Evolutionary conservation across 2,113 vertebrate genomes (phyloP).

Genomic region (Spheniscus mendiculus): DNA sequence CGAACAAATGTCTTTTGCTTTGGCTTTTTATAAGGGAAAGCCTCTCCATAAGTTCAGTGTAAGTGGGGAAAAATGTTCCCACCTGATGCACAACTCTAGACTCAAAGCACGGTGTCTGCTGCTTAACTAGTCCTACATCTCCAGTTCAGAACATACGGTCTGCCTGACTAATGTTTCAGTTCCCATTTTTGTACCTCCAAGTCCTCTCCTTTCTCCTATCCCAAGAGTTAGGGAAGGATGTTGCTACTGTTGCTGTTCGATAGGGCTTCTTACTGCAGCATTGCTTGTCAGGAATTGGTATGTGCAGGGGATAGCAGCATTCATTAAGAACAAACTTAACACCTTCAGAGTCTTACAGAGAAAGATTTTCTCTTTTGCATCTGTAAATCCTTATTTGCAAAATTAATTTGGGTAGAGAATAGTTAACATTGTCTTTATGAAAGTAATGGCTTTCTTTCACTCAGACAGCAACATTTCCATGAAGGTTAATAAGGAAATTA

Average conservation of each 20-base stretch:
- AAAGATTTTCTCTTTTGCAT: not conserved
- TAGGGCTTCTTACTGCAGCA: not conserved
- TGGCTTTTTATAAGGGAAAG: not conserved
- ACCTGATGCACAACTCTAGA: conserved; percentile 42
- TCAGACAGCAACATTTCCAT: not conserved
- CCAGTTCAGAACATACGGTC: not conserved
- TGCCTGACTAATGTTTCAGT: not conserved
- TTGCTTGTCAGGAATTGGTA: not conserved
- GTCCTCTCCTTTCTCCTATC: not conserved
- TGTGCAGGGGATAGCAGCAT: not conserved
- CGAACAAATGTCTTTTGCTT: not conserved
- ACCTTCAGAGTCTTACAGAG: not conserved
- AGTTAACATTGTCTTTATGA: not conserved
- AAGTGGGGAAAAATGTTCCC: not conserved
- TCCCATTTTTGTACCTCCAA: not conserved
- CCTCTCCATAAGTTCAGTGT: not conserved
- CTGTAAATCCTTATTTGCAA: not conserved
- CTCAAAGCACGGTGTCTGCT: not conserved
- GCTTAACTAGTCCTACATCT: not conserved
- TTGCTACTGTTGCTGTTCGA: not conserved
- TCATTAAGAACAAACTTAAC: not conserved
- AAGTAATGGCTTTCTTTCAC: not conserved
- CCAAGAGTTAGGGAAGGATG: not conserved
- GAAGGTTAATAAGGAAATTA: not conserved
- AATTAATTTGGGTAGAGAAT: not conserved